Base-by-base conservation (phyloP, 2,888 invertebrate genomes). In the Clusia tigrina region DNA sequence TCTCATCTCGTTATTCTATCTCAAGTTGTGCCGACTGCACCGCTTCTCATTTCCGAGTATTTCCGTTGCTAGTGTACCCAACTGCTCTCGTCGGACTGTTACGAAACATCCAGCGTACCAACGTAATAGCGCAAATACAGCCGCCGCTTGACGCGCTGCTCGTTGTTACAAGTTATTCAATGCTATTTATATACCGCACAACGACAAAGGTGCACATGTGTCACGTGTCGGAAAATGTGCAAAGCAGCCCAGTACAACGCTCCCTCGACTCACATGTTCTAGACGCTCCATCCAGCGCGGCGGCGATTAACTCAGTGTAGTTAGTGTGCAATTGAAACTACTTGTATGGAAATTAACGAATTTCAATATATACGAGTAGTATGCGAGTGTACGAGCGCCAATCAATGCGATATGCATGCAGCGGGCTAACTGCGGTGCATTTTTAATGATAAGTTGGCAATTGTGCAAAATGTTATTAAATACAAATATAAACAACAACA, bases 261-360 rank as follows among this genome's bases (percentile, higher is more conserved):
- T 78, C 78, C 72, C 79, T 69, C 63, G 26, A 65, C 78, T 79
- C 78, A 79, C 78, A 79, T 79, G 78, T 79, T 78, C 70, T 69
- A 69, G 74, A 74, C 76, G n/a, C 42, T 42, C 42, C n/a, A n/a
- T 42, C 42, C 42, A 42, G 42, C 12, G 42, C 42, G 42, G n/a
- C 42, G 42, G n/a, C 42, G 42, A 15, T n/a, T n/a, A 12, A 3
- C 6, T 18, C 48, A 15, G 18, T 48, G 48, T n/a, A n/a, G n/a
- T n/a, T n/a, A n/a, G n/a, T n/a, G n/a, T n/a, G n/a, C n/a, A n/a
- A n/a, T n/a, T n/a, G n/a, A n/a, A n/a, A n/a, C n/a, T n/a, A n/a
- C n/a, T n/a, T n/a, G n/a, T n/a, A n/a, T n/a, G n/a, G n/a, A n/a
- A n/a, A n/a, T n/a, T n/a, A n/a, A n/a, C n/a, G n/a, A n/a, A n/a